Percentiles rank a stretch among this genome's conserved stretches.
Evolutionary conservation across 2,888 invertebrate species (phyloP).

Genomic region (Eugnorisma glareosa): DNA sequence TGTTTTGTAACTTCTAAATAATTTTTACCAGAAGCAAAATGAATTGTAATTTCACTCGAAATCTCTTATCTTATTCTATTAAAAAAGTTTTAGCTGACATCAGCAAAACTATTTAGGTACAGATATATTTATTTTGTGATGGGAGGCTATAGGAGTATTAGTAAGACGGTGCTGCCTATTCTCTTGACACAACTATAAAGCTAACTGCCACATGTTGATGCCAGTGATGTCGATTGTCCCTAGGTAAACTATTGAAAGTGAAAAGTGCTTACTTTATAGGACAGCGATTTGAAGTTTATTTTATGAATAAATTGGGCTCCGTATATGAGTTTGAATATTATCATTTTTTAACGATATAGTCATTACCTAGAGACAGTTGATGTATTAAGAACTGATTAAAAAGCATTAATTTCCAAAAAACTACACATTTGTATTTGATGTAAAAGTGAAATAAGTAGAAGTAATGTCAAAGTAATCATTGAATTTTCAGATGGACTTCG

Average conservation of each 20-base stretch:
- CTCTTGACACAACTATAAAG: background rate
- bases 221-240: background rate
- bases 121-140: too few species aligned
- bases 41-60: background rate
- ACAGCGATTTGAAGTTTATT: background rate
- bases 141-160: background rate
- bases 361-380: background rate
- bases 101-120: too few species aligned
- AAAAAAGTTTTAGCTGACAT: too few species aligned
- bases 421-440: background rate
- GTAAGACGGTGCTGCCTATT: background rate
- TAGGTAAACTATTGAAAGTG: background rate
- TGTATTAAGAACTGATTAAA: background rate
- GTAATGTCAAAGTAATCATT: background rate
- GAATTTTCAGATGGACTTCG: slow-evolving; percentile 83
- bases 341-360: background rate
- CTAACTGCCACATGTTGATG: background rate
- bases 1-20: background rate
- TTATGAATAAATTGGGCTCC: background rate
- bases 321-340: background rate
- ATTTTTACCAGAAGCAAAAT: background rate
- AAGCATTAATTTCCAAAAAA: background rate
- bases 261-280: background rate
- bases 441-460: background rate
- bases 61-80: background rate